A percentile compares a stretch with the other conserved stretches of the same genome.
phyloP scores from a whole-genome alignment of 2,797 vertebrate species.

The Pseudomugil gertrudae region DNA sequence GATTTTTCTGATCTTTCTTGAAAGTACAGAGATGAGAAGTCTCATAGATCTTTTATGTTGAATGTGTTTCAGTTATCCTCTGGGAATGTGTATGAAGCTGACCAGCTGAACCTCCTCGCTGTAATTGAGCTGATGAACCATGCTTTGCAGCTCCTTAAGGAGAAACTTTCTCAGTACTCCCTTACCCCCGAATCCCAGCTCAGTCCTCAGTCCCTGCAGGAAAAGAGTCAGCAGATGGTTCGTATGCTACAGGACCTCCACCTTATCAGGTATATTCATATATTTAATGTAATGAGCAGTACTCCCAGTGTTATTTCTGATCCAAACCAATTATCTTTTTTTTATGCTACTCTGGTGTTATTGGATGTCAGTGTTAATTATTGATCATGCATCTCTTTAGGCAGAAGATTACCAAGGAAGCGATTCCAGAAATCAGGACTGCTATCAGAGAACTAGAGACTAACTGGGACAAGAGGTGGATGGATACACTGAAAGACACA shows the following conservation, averaged over 20 bases:
- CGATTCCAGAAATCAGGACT: conserved; percentile 60
- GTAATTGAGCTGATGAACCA: conserved; percentile 87
- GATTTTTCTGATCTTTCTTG: not conserved
- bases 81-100: conserved; percentile 85
- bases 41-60: not conserved
- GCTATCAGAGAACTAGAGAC: conserved; percentile 71
- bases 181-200: conserved; percentile 45
- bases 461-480: conserved; percentile 88
- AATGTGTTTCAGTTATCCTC: conserved; percentile 72
- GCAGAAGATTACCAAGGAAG: conserved; percentile 74
- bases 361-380: not conserved
- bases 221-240: conserved; percentile 61
- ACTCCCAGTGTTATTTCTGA: not conserved
- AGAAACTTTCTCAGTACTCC: conserved; percentile 62
- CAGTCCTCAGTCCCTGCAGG: conserved; percentile 65
- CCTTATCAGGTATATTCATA: conserved; percentile 77
- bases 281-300: not conserved
- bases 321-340: not conserved
- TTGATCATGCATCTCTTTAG: conserved; percentile 59
- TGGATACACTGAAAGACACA: conserved; percentile 66
- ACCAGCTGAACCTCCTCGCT: conserved; percentile 85
- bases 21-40: not conserved
- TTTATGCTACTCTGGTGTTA: not conserved
- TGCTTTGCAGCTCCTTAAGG: conserved; percentile 78
- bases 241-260: conserved; percentile 70